phyloP scores from a whole-genome alignment of 2,888 invertebrate genomes.

The Erebia ligea region DNA sequence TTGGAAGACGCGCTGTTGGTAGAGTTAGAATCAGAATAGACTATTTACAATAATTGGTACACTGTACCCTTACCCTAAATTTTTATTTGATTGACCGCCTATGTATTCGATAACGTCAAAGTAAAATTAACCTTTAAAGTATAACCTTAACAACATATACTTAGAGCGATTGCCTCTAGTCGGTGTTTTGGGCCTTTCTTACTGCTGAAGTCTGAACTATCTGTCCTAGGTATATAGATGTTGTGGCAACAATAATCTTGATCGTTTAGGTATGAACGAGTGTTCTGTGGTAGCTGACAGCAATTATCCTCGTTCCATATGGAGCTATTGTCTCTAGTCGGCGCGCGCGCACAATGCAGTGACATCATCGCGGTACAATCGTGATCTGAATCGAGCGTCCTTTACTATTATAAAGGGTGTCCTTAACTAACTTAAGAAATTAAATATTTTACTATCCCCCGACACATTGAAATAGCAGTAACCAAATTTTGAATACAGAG shows the following conservation, averaged over 20 bases:
- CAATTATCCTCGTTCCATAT: constrained; percentile 39
- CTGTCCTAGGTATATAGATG: not conserved
- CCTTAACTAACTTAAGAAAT: not conserved
- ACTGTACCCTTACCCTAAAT: too few species aligned
- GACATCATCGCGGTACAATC: constrained; percentile 46
- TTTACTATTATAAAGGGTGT: constrained; percentile 34
- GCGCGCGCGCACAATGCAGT: constrained; percentile 42
- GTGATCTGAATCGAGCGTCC: constrained; percentile 46
- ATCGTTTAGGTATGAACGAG: not conserved
- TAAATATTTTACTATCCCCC: too few species aligned
- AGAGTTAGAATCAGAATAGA: too few species aligned
- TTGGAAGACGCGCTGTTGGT: too few species aligned
- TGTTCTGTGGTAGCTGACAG: not conserved
- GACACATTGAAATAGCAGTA: too few species aligned
- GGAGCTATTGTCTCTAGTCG: constrained; percentile 37
- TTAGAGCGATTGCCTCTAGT: constrained; percentile 38
- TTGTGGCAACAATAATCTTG: not conserved
- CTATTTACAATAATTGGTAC: too few species aligned
- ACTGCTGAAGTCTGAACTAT: not conserved
- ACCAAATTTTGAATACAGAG: too few species aligned
- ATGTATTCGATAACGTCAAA: too few species aligned
- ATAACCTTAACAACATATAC: too few species aligned
- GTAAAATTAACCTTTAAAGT: too few species aligned
- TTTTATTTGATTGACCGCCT: too few species aligned
- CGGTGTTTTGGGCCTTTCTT: not conserved